These are phyloP conservation scores for Fukomys damarensis DNA, from an alignment of 2,113 vertebrate species.

Conservation along the genomic window DNA sequence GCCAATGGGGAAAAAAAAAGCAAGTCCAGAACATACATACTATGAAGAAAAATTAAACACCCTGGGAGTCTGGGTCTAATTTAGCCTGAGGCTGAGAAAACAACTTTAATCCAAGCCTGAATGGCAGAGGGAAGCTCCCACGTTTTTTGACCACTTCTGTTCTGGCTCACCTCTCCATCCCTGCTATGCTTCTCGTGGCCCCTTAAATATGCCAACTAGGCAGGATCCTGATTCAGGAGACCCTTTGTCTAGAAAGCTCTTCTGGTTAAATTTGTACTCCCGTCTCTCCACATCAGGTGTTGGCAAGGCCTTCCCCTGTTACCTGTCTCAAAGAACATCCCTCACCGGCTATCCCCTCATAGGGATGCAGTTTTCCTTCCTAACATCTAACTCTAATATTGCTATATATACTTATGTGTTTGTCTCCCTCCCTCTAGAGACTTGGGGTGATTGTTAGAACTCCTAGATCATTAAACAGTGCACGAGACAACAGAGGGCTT, in stretches of 20 bases:
- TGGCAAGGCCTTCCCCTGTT: neutral
- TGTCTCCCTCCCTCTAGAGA: neutral
- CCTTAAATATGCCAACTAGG: neutral
- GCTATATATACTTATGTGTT: neutral
- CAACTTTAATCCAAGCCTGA: neutral
- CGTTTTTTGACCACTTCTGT: neutral
- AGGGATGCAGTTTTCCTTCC: neutral
- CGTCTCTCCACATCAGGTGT: neutral
- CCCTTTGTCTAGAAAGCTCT: neutral
- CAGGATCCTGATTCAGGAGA: neutral
- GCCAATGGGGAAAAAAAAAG: neutral
- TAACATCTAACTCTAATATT: neutral
- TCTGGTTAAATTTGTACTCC: neutral
- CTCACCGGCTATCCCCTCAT: neutral
- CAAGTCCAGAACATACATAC: neutral
- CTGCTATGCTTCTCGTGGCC: neutral
- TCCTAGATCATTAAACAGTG: neutral
- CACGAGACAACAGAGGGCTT: neutral
- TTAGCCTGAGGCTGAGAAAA: neutral
- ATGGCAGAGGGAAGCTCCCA: neutral
- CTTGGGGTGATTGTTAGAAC: neutral
- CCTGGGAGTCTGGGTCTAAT: neutral
- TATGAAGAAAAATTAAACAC: slow-evolving; percentile 10
- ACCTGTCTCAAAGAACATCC: neutral
- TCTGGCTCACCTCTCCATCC: neutral